These are phyloP conservation scores for Phalacrocorax pelagicus DNA, from an alignment of 2,113 vertebrate species.

Conservation along the genomic window DNA sequence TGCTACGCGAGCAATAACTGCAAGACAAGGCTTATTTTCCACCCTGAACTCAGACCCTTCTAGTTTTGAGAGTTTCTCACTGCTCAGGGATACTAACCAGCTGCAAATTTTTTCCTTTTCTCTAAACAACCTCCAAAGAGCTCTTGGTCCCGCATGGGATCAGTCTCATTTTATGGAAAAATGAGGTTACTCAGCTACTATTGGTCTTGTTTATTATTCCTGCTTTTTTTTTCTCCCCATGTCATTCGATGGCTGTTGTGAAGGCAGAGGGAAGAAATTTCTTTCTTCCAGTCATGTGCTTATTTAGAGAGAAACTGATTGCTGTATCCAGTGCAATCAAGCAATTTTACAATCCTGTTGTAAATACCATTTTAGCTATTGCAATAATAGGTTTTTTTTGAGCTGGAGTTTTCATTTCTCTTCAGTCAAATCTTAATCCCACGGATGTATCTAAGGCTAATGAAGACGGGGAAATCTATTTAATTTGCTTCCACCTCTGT, in stretches of 20 bases:
- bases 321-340: background rate
- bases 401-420: background rate
- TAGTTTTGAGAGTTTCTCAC: background rate
- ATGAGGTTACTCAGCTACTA: background rate
- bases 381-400: background rate
- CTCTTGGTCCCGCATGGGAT: background rate
- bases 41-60: background rate
- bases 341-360: background rate
- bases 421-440: background rate
- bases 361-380: background rate
- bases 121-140: background rate
- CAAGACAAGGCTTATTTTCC: background rate
- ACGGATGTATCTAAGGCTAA: background rate
- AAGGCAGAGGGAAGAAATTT: background rate
- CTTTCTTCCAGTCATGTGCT: slow-evolving; percentile 15
- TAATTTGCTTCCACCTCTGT: background rate
- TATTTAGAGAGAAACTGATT: slow-evolving; percentile 53
- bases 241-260: slow-evolving; percentile 1
- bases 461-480: background rate
- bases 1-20: background rate
- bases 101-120: background rate
- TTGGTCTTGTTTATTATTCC: slow-evolving; percentile 1
- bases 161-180: background rate
- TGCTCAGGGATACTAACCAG: background rate
- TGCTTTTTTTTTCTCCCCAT: background rate